Conservation (phyloP, 2,888 invertebrate species). For the Drosophila anomalata region DNA sequence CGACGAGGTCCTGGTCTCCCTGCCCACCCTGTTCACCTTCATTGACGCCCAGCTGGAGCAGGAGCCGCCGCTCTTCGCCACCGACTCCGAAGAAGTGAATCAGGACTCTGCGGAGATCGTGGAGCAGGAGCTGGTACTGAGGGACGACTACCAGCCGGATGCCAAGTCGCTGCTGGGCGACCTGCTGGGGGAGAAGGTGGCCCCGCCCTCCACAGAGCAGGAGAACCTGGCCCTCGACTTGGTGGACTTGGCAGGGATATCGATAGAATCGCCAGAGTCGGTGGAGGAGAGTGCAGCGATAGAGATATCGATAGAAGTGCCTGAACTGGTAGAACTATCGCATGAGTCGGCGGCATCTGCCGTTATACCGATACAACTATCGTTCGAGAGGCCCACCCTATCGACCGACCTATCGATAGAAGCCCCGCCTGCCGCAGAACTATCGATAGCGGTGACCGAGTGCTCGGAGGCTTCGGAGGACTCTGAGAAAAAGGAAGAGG, state of each 20-base stretch:
- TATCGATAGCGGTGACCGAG: neutral
- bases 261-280: neutral
- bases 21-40: slow-evolving; percentile 1
- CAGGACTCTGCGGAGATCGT: neutral
- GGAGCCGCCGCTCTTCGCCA: neutral
- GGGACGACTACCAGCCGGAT: neutral
- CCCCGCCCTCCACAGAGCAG: neutral
- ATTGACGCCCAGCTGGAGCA: slow-evolving; percentile 3
- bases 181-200: neutral
- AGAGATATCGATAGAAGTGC: neutral
- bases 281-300: neutral
- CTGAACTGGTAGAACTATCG: neutral
- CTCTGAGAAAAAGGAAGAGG: neutral
- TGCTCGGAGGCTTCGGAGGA: neutral
- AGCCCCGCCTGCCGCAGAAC: neutral
- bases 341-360: too few species aligned
- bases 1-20: slow-evolving; percentile 8
- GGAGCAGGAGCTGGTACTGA: neutral
- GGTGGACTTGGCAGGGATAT: neutral
- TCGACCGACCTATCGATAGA: neutral
- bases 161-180: neutral
- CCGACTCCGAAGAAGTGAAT: neutral
- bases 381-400: too few species aligned
- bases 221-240: neutral
- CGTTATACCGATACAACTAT: too few species aligned